These are phyloP conservation scores for Siniperca undulata DNA, from an alignment of 2,797 vertebrate genomes.

Conservation along the genomic window DNA sequence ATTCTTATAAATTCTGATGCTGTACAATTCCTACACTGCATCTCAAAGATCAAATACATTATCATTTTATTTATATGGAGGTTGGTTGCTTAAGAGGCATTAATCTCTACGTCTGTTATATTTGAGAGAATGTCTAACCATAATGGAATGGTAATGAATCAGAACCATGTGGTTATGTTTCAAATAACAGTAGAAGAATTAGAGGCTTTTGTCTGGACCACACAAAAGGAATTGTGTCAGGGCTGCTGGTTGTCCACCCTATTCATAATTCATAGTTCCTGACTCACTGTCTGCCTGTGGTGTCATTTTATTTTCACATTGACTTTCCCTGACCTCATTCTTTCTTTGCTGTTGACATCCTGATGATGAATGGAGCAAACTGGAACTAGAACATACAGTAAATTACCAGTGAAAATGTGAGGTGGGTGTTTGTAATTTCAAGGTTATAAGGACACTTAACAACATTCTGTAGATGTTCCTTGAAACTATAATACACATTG, in stretches of 20 bases:
- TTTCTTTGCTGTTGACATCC: not conserved
- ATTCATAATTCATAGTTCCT: conserved; percentile 2
- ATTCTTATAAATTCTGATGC: not conserved
- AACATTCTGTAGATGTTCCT: not conserved
- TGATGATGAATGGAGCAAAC: conserved; percentile 18
- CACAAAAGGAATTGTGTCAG: conserved; percentile 9
- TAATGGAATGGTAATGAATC: conserved; percentile 23
- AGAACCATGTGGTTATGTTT: conserved; percentile 31
- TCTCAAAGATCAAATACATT: not conserved
- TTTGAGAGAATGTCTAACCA: conserved; percentile 7
- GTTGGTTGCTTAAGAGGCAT: not conserved
- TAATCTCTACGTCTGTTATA: not conserved
- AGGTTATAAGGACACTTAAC: not conserved
- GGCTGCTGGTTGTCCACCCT: conserved; percentile 20
- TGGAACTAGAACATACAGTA: not conserved
- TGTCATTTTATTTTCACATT: conserved; percentile 21
- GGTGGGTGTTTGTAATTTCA: not conserved
- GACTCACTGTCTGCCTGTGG: conserved; percentile 47
- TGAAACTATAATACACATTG: not conserved
- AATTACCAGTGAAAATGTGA: not conserved
- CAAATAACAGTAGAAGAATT: conserved; percentile 9
- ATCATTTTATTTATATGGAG: not conserved
- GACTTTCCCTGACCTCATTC: conserved; percentile 19
- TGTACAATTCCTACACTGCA: not conserved
- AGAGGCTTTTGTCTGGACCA: conserved; percentile 37